Conservation (phyloP, 1,140 invertebrate species). For the Pectinophora gossypiella region DNA sequence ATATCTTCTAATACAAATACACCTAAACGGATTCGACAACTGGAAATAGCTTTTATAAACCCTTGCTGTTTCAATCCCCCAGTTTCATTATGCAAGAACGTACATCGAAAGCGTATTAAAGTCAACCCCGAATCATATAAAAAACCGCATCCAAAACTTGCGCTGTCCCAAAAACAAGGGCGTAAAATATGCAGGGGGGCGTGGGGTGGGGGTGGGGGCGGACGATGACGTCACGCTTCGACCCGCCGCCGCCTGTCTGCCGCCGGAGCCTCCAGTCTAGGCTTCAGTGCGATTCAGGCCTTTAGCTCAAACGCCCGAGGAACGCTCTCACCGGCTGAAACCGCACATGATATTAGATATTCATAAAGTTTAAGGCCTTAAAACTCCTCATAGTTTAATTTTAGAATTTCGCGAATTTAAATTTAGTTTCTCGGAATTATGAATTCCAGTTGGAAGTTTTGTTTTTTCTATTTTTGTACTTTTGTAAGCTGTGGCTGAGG, state of each 20-base stretch:
- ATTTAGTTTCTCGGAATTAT: not conserved
- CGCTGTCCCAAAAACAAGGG: conserved; percentile 40
- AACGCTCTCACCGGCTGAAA: conserved; percentile 12
- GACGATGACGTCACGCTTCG: conserved; percentile 39
- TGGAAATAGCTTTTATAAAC: too few species aligned
- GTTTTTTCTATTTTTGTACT: conserved; percentile 6
- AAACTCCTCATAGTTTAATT: too few species aligned
- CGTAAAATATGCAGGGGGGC: conserved; percentile 40
- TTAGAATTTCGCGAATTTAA: too few species aligned
- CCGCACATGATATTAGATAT: too few species aligned
- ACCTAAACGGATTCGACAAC: too few species aligned
- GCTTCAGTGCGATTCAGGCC: conserved; percentile 25
- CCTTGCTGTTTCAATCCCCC: not conserved
- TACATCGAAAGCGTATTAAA: conserved; percentile 15
- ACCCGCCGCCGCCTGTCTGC: conserved; percentile 33
- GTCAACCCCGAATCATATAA: not conserved
- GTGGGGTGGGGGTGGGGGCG: conserved; percentile 18
- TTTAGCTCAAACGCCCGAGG: conserved; percentile 27
- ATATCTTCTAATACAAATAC: too few species aligned
- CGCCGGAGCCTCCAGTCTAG: conserved; percentile 25
- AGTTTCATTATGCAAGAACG: not conserved
- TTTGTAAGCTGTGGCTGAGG: conserved; percentile 30
- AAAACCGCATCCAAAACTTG: conserved; percentile 14
- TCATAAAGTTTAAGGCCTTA: too few species aligned
- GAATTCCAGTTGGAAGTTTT: not conserved